phyloP scores from a whole-genome alignment of 2,888 invertebrate species.

The Theretra japonica region DNA sequence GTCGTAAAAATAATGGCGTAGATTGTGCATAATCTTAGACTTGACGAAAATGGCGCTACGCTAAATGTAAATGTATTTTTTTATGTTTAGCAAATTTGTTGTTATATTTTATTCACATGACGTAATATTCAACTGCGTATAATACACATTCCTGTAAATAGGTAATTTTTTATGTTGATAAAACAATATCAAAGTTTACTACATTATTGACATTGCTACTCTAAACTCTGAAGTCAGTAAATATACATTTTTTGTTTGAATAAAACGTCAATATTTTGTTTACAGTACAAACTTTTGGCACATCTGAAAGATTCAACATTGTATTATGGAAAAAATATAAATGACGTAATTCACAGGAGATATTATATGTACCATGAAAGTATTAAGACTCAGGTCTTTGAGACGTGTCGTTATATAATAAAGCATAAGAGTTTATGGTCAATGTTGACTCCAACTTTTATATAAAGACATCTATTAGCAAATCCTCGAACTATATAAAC shows the following conservation, averaged over 20 bases:
- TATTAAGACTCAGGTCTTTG: neutral
- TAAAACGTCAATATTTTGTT: slow-evolving; percentile 1
- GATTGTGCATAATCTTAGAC: neutral
- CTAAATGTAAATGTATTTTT: no score
- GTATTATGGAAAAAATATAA: neutral
- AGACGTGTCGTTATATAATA: no score
- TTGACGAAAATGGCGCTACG: neutral
- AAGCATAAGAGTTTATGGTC: no score
- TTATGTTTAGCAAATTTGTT: neutral
- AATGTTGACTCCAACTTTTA: no score
- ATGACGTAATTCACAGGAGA: neutral
- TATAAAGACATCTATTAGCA: no score
- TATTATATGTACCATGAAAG: neutral
- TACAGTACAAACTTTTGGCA: slow-evolving; percentile 2
- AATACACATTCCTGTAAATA: neutral
- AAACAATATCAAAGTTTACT: neutral
- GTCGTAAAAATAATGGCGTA: neutral
- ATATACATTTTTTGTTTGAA: neutral
- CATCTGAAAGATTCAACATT: neutral
- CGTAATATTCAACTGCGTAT: neutral
- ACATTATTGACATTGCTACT: neutral
- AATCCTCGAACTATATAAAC: no score
- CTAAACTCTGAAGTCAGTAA: neutral
- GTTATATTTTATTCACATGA: neutral
- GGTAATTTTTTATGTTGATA: neutral